Conservation (phyloP, 2,113 vertebrate species). For the Erythrolamprus reginae region DNA sequence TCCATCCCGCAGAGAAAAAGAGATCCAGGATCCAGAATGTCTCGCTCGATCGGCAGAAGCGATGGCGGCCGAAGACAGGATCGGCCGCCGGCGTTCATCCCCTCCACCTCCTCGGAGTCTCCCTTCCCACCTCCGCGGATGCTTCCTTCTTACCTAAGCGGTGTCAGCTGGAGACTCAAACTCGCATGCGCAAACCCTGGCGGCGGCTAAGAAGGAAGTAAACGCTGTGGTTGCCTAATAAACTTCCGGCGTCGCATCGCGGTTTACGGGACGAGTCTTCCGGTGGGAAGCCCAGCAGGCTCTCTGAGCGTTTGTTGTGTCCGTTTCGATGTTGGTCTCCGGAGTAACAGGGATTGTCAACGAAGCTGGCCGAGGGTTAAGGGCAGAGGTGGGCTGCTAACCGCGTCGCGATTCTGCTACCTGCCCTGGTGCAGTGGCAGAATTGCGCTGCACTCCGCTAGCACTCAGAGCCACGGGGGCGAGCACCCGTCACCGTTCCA, state of each 20-base stretch:
- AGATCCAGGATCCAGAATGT: background rate
- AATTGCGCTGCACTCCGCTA: too few relatives aligned
- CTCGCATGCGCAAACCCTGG: background rate
- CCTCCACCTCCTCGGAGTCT: fast-evolving
- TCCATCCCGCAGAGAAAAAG: background rate
- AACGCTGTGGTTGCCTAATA: background rate
- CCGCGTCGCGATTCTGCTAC: too few relatives aligned
- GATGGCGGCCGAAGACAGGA: background rate
- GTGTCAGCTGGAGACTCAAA: background rate
- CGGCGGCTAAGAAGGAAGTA: background rate
- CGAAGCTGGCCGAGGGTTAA: background rate
- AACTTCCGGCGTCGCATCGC: background rate
- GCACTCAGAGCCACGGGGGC: too few relatives aligned
- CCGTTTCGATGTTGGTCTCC: background rate
- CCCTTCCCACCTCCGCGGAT: background rate
- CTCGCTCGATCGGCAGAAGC: background rate
- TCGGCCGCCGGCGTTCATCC: too few relatives aligned
- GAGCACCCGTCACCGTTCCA: too few relatives aligned
- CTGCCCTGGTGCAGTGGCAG: too few relatives aligned
- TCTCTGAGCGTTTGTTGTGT: background rate
- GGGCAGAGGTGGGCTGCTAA: too few relatives aligned
- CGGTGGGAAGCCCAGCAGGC: background rate
- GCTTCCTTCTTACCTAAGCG: background rate
- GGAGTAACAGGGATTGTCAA: background rate
- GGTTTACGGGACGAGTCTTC: background rate